phyloP scores from a whole-genome alignment of 2,797 vertebrate genomes.

The Erithacus rubecula region DNA sequence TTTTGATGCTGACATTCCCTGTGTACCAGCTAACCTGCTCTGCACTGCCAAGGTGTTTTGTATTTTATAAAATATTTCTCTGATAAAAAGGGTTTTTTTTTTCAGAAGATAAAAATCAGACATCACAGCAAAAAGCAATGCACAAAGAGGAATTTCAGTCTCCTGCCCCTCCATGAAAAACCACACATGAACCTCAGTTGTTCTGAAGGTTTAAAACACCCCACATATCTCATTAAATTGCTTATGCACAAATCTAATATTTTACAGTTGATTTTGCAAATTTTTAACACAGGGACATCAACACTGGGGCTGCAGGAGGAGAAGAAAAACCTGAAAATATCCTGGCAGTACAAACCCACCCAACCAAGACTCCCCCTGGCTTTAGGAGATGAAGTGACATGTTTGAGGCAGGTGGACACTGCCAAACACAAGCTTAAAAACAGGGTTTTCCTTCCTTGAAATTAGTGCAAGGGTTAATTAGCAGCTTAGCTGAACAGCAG shows the following conservation, averaged over 20 bases:
- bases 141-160: background rate
- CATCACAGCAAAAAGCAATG: background rate
- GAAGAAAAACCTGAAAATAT: background rate
- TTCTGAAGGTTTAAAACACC: background rate
- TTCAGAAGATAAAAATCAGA: background rate
- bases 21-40: background rate
- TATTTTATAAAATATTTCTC: background rate
- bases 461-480: conserved; percentile 31
- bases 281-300: background rate
- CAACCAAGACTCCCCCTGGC: background rate
- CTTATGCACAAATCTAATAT: background rate
- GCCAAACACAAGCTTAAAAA: background rate
- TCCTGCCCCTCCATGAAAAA: background rate
- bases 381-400: background rate
- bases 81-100: background rate
- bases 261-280: background rate
- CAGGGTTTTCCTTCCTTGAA: background rate
- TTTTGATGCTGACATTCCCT: background rate
- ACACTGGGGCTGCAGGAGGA: background rate
- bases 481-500: conserved; percentile 10
- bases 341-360: background rate
- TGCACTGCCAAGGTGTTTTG: background rate
- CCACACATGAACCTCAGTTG: background rate
- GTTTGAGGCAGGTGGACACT: background rate
- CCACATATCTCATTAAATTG: background rate